Evolutionary conservation across 2,797 vertebrate species (phyloP), one percentile per base, ranked within the genome.

Genomic region (Gouania willdenowi): DNA sequence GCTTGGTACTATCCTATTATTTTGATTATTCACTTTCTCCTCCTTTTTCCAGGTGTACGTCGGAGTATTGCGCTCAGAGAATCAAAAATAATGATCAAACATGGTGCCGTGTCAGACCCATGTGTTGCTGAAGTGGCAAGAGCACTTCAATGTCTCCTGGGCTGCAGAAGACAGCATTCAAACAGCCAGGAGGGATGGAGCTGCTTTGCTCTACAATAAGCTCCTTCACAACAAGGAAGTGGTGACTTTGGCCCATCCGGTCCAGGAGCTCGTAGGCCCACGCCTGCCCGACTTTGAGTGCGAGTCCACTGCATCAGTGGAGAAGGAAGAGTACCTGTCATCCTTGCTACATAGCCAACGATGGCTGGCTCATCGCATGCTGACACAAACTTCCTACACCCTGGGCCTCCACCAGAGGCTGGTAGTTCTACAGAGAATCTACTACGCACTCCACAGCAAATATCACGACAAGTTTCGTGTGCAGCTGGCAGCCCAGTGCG

Each of bases 81-180:
- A n/a, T n/a, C n/a, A n/a, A n/a, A 75, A 80, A 88, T 87, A 79
- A 91, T 89, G 88, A 71, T 55, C 66, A 87, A 80, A 82, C 74
- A 91, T 91, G 90, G 81, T 91, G 78, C 85, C 88, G 63, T 87
- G 84, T 75, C 88, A 90, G 82, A 89, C 86, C 41, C 83, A 89
- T 69, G 85, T 91, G 60, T 89, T 91, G 83, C 77, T 88, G 55
- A 90, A 90, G 67, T 91, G 89, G 89, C 89, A 90, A 77, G 90
- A 91, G 81, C 89, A 91, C 77, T 86, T 89, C 62, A 91, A 91
- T 75, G 84, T 89, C 73, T 87, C 83, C 76, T 91, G 90, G 90
- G 89, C 89, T 3, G 62, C 82, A 4, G 90, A 91, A 58, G 88
- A 91, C 70, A 82, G 83, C 2, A 39, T 81, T 1, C 75, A 84